Evolutionary conservation across 2,888 invertebrate species (phyloP).

Genomic region (Agonum fuliginosum): DNA sequence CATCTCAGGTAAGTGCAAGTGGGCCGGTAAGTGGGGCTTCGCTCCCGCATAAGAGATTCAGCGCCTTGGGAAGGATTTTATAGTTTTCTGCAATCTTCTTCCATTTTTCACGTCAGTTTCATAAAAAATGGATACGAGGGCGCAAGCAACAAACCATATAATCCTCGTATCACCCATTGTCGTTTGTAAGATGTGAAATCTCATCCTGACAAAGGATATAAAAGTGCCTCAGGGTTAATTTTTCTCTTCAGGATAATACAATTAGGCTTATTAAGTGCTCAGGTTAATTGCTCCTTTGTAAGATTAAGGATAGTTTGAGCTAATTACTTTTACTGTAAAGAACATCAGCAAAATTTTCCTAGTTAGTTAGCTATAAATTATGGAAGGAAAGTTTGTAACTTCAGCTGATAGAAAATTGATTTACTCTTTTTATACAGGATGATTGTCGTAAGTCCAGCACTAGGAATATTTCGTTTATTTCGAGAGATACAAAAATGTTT

Average conservation of each 20-base stretch:
- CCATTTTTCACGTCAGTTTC: constrained; percentile 49
- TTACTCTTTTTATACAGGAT: too few species aligned
- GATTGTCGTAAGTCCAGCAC: too few species aligned
- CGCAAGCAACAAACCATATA: constrained; percentile 51
- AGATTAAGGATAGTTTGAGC: neutral
- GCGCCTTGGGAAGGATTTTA: constrained; percentile 18
- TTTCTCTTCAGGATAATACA: neutral
- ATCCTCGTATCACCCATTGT: constrained; percentile 44
- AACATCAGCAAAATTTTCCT: neutral
- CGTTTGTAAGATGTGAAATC: constrained; percentile 44
- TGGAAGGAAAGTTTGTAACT: too few species aligned
- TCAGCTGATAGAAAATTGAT: too few species aligned
- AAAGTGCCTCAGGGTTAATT: constrained; percentile 17
- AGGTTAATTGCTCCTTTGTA: constrained; percentile 28
- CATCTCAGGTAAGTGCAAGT: constrained; percentile 37
- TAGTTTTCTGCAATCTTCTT: constrained; percentile 49
- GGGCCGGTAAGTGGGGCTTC: neutral
- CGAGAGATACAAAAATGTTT: too few species aligned
- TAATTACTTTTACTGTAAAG: constrained; percentile 7
- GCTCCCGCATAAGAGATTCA: constrained; percentile 19
- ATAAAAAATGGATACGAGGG: constrained; percentile 42
- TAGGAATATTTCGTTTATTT: too few species aligned
- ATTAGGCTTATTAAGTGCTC: constrained; percentile 16
- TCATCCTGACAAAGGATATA: constrained; percentile 29
- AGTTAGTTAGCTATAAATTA: too few species aligned